These are phyloP conservation scores for Galbula dea DNA, from an alignment of 2,113 vertebrate genomes.

Conservation along the genomic window DNA sequence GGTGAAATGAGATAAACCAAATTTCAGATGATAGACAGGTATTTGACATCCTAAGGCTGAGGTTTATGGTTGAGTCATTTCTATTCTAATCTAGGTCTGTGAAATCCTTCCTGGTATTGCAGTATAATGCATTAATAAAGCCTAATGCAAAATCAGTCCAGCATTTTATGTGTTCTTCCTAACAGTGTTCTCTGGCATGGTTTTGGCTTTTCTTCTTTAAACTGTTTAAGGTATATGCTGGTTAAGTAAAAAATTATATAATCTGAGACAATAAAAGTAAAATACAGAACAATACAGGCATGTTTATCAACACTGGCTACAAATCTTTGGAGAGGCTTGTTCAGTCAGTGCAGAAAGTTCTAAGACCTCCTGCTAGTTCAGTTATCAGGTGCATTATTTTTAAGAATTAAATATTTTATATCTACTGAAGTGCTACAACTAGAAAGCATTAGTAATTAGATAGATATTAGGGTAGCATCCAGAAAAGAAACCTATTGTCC, in stretches of 20 bases:
- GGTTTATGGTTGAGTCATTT: neutral
- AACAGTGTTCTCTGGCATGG: neutral
- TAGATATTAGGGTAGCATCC: neutral
- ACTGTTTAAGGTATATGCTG: neutral
- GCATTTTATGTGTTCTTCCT: neutral
- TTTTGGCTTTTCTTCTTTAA: neutral
- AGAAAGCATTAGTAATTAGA: neutral
- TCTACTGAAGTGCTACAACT: neutral
- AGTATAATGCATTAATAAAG: neutral
- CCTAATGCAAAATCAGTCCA: neutral
- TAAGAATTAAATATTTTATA: neutral
- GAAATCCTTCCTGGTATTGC: neutral
- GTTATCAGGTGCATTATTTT: accelerated
- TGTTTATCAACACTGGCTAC: neutral
- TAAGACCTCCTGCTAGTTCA: neutral
- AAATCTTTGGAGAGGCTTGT: neutral
- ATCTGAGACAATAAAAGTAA: neutral
- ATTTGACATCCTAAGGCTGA: neutral
- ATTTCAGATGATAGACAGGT: neutral
- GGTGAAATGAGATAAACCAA: neutral
- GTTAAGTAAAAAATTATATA: neutral
- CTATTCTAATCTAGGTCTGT: neutral
- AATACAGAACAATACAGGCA: neutral
- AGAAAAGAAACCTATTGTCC: neutral
- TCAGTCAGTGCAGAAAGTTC: neutral